Conservation (phyloP, 2,113 vertebrate species). For the Aptenodytes forsteri region DNA sequence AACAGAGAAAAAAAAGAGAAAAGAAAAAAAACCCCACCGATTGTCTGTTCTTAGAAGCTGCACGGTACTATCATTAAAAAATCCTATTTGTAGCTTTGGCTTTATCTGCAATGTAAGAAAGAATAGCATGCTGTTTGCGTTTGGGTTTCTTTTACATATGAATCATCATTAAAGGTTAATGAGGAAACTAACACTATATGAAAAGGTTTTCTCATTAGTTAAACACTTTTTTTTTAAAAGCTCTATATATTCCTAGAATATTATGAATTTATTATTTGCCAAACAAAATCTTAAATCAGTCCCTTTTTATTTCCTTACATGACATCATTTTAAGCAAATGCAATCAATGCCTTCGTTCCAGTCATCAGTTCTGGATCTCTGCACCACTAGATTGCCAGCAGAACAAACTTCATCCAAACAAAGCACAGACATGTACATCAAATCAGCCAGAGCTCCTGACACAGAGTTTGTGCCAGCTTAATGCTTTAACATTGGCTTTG, state of each 20-base stretch:
- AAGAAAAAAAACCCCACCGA: accelerated
- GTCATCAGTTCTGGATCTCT: neutral
- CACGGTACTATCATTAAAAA: neutral
- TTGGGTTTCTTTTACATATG: neutral
- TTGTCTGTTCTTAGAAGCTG: neutral
- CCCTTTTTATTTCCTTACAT: neutral
- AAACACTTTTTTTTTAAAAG: slow-evolving; percentile 20
- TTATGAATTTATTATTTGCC: slow-evolving; percentile 10
- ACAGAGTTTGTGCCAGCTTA: neutral
- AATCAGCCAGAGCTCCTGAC: neutral
- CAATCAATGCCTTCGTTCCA: neutral
- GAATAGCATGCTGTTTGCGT: neutral
- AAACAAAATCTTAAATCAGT: neutral
- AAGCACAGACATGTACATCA: neutral
- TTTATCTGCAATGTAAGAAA: neutral
- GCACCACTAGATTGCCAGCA: neutral
- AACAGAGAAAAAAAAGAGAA: neutral
- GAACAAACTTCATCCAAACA: neutral
- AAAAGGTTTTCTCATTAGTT: slow-evolving; percentile 16
- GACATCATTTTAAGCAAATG: neutral
- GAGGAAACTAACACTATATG: neutral
- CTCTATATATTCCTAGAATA: neutral
- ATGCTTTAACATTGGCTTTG: neutral
- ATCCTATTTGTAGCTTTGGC: neutral
- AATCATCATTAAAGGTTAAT: slow-evolving; percentile 34